Evolutionary conservation across 2,888 invertebrate genomes (phyloP).

Genomic region (Drosophila pseudotalamancana): DNA sequence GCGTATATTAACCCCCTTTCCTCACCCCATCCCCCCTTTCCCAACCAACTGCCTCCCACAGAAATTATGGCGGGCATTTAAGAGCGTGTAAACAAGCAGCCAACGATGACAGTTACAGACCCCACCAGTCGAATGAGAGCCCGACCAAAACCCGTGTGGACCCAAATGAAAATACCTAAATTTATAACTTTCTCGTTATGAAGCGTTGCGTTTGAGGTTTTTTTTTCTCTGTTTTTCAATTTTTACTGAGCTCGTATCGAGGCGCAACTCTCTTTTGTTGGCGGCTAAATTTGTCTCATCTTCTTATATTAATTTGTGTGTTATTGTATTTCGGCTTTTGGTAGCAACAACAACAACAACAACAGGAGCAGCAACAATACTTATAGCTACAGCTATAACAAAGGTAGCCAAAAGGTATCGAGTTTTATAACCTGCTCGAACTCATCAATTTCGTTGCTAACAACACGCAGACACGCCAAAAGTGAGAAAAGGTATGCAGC

Average conservation of each 20-base stretch:
- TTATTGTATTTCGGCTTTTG: conserved; percentile 74
- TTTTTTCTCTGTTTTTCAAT: neutral
- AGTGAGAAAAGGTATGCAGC: conserved; percentile 73
- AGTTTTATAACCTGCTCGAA: conserved; percentile 80
- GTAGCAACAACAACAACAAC: conserved; percentile 41
- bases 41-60: neutral
- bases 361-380: conserved; percentile 37
- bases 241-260: conserved; percentile 14
- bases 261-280: conserved; percentile 69
- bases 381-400: conserved; percentile 31
- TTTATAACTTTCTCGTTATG: conserved; percentile 82
- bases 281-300: conserved; percentile 81
- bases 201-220: conserved; percentile 35
- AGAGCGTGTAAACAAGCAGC: conserved; percentile 75
- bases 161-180: conserved; percentile 74
- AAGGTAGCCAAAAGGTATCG: conserved; percentile 77
- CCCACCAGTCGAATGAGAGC: conserved; percentile 54
- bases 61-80: conserved; percentile 60
- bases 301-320: conserved; percentile 81
- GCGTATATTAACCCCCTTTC: too few relatives aligned
- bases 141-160: neutral
- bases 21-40: neutral
- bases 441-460: conserved; percentile 78
- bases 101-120: conserved; percentile 72
- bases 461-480: conserved; percentile 80